These are phyloP conservation scores for Protomyctophum bolini DNA, from an alignment of 2,113 vertebrate genomes.

Conservation along the genomic window DNA sequence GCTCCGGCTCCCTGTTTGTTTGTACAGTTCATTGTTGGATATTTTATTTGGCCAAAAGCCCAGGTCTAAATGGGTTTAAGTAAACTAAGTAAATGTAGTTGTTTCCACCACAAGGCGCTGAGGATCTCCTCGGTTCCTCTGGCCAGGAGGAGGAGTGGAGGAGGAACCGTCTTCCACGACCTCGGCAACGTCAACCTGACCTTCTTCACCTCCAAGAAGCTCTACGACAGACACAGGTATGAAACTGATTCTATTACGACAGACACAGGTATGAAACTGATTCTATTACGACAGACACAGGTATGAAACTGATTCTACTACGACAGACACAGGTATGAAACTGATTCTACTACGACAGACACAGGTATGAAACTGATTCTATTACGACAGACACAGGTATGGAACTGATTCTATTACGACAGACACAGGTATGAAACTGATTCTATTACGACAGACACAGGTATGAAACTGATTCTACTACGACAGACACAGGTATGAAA, in stretches of 20 bases:
- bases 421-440: constrained; percentile 60
- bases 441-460: constrained; percentile 85
- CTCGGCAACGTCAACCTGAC: constrained; percentile 96
- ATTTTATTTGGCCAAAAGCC: no score
- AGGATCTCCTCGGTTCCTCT: constrained; percentile 74
- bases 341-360: constrained; percentile 86
- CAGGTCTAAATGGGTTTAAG: no score
- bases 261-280: constrained; percentile 60
- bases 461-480: constrained; percentile 72
- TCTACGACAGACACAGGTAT: constrained; percentile 80
- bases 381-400: constrained; percentile 81
- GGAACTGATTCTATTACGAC: constrained; percentile 81
- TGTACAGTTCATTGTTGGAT: no score
- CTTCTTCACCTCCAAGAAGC: constrained; percentile 90
- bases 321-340: constrained; percentile 69
- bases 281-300: constrained; percentile 85
- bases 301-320: constrained; percentile 72
- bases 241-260: constrained; percentile 82
- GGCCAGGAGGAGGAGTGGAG: constrained; percentile 92
- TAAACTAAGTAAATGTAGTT: no score
- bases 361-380: constrained; percentile 24
- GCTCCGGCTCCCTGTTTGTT: no score
- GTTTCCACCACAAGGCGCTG: no score
- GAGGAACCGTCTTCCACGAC: constrained; percentile 94
- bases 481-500: constrained; percentile 69